Evolutionary conservation across 2,113 vertebrate genomes (phyloP), one percentile per base, ranked within the genome.

Genomic region (Arvicanthis niloticus): DNA sequence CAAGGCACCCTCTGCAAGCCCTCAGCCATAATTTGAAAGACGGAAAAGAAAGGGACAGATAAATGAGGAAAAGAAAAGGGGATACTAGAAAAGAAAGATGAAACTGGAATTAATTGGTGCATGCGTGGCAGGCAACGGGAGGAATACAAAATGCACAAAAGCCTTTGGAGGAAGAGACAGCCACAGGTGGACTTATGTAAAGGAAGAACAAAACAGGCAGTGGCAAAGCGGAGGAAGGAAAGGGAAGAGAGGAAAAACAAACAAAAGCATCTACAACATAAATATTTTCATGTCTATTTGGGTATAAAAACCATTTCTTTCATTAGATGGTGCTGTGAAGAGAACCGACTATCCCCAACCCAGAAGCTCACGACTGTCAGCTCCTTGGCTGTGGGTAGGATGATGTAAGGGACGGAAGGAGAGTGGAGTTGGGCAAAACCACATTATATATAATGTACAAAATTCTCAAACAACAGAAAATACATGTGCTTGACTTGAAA

Each of bases 41-140:
- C 26, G 37, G 91, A 19, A 90, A 90, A 85, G 15, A 87, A 53
- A 92, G 37, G 29, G 12, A 77, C 65, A 92, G 68, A 93, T 76
- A 90, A 95, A 85, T 65, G 40, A 96, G 58, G 68, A 31, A 91
- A 94, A 58, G 17, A 81, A 91, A 97, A 68, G 16, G 53, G n/a
- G 48, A 65, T 15, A 62, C 15, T 91, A 31, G 31, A 51, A 45
- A 92, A 92, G 48, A 75, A 60, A 93, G n/a, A 94, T 62, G 40
- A 95, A 84, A 90, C 9, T n/a, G 53, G 51, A 91, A 89, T 88
- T 60, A 89, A 34, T 85, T 70, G 65, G 22, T 58, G 1, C 7
- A 48, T 67, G 31, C 21, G 42, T 65, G 45, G 6, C 26, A 91
- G 19, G 75, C 60, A 88, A 84, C 1, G 40, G 9, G 3, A 3